Percentiles rank a stretch among this genome's conserved stretches.
These are phyloP conservation scores for Brachionus asplanchnoidis DNA, from an alignment of 1,140 invertebrate species.

Conservation along the genomic window DNA sequence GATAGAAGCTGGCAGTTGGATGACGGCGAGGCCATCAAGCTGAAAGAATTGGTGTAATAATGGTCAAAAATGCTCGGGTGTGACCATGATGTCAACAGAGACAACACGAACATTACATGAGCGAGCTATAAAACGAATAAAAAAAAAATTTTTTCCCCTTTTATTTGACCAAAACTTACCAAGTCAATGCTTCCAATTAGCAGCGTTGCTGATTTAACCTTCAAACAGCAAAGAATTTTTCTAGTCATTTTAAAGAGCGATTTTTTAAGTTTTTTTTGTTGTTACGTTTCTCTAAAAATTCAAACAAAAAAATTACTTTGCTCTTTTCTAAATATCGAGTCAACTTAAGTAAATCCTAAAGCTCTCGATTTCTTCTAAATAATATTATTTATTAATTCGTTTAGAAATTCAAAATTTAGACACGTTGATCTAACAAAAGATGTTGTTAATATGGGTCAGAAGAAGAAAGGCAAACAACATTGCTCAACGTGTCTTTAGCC, in stretches of 20 bases:
- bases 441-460: not conserved
- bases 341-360: not conserved
- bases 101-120: not conserved
- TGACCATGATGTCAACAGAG: not conserved
- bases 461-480: not conserved
- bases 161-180: not conserved
- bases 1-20: not conserved
- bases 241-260: not conserved
- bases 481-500: not conserved
- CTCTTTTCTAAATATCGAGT: not conserved
- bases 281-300: too few relatives aligned
- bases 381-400: not conserved
- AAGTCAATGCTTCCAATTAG: not conserved
- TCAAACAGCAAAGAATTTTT: conserved; percentile 30
- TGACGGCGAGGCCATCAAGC: not conserved
- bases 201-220: conserved; percentile 19
- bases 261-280: too few relatives aligned
- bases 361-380: not conserved
- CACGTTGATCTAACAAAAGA: not conserved
- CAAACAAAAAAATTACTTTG: not conserved
- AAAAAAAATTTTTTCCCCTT: not conserved
- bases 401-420: not conserved
- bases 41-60: conserved; percentile 22
- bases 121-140: not conserved
- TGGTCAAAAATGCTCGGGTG: conserved; percentile 14